A percentile compares a stretch with the other conserved stretches of the same genome.
These are phyloP conservation scores for Bembecia ichneumoniformis DNA, from an alignment of 2,888 invertebrate genomes.

Conservation along the genomic window DNA sequence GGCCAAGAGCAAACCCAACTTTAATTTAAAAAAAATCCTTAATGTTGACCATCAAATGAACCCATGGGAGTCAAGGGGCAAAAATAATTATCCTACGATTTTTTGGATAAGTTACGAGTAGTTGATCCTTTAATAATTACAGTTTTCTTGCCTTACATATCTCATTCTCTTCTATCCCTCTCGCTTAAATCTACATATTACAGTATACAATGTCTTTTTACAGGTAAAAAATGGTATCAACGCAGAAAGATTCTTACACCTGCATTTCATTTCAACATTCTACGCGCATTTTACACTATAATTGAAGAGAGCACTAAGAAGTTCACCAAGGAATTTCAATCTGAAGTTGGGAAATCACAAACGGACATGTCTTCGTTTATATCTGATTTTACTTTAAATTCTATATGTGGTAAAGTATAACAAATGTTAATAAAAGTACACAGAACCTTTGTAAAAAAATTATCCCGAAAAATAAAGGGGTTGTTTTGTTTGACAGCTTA, in stretches of 20 bases:
- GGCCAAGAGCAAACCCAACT: too few relatives aligned
- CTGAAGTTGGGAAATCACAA: conserved; percentile 23
- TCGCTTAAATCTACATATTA: too few relatives aligned
- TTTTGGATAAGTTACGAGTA: too few relatives aligned
- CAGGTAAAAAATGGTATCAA: conserved; percentile 72
- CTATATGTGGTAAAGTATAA: conserved; percentile 73
- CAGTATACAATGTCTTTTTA: background rate
- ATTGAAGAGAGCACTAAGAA: conserved; percentile 56
- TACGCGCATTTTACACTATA: conserved; percentile 51
- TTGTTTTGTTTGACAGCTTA: too few relatives aligned
- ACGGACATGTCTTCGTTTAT: conserved; percentile 70
- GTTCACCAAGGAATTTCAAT: conserved; percentile 36
- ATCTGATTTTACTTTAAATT: conserved; percentile 70
- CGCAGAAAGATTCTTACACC: conserved; percentile 76
- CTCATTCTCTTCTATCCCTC: too few relatives aligned
- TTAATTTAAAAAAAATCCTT: too few relatives aligned
- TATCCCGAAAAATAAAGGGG: too few relatives aligned
- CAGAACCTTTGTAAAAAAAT: background rate
- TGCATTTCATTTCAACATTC: conserved; percentile 76
- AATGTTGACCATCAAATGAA: too few relatives aligned
- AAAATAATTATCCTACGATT: too few relatives aligned
- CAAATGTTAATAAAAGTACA: background rate
- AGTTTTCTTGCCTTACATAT: too few relatives aligned
- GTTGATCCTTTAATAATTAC: too few relatives aligned
- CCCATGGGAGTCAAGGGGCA: too few relatives aligned